A percentile compares a stretch with the other conserved stretches of the same genome.
phyloP scores from a whole-genome alignment of 2,888 invertebrate species.

The Choreutis nemorana region DNA sequence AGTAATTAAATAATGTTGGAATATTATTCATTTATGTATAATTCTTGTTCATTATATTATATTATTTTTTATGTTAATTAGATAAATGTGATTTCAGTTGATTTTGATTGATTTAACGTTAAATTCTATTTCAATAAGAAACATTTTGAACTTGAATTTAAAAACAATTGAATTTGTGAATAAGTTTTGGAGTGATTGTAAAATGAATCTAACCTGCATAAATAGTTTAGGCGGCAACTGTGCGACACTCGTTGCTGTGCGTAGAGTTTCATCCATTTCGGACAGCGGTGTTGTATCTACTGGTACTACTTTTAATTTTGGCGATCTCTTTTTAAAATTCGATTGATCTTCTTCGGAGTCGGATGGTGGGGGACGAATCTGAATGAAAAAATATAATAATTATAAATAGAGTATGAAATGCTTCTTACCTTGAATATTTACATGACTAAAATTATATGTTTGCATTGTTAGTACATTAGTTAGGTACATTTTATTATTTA shows the following conservation, averaged over 20 bases:
- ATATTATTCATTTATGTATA: too few species aligned
- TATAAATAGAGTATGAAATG: too few species aligned
- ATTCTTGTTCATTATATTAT: too few species aligned
- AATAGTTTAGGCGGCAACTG: slow-evolving; percentile 46
- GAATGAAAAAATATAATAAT: slow-evolving; percentile 6
- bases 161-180: background rate
- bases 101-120: too few species aligned
- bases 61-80: too few species aligned
- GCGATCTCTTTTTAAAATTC: slow-evolving; percentile 20
- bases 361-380: slow-evolving; percentile 48
- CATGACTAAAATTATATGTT: too few species aligned
- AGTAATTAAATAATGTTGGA: too few species aligned
- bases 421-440: too few species aligned
- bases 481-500: too few species aligned
- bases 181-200: background rate
- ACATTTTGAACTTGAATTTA: too few species aligned
- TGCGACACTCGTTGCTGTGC: slow-evolving; percentile 40
- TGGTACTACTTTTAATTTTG: slow-evolving; percentile 26
- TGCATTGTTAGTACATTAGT: too few species aligned
- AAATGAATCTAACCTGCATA: slow-evolving; percentile 37
- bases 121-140: too few species aligned
- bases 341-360: slow-evolving; percentile 43
- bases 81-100: background rate
- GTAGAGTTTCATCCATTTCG: slow-evolving; percentile 34
- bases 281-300: slow-evolving; percentile 18